Conservation (phyloP, 2,888 invertebrate species). For the Oscheius sp. region DNA sequence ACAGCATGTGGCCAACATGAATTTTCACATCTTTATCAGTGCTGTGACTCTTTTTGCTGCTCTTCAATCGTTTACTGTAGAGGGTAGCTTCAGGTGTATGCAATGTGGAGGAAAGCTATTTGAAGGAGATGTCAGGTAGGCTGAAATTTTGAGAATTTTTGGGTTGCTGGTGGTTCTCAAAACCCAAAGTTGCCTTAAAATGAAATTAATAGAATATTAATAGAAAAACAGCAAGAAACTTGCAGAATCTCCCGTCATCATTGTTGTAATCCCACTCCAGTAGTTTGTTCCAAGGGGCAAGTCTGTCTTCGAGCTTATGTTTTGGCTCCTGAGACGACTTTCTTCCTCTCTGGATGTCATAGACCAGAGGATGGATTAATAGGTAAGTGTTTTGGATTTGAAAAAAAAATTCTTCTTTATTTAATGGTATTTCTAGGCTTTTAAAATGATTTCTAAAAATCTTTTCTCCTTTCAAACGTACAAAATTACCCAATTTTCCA, state of each 20-base stretch:
- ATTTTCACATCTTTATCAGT: neutral
- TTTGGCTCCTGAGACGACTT: conserved; percentile 42
- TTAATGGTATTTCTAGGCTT: neutral
- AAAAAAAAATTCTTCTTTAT: no score
- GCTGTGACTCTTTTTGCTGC: neutral
- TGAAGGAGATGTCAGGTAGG: conserved; percentile 43
- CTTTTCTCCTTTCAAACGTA: no score
- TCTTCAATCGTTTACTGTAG: neutral
- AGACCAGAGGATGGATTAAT: conserved; percentile 42
- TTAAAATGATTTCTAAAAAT: neutral
- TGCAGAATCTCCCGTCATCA: conserved; percentile 42
- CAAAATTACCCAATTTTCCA: neutral
- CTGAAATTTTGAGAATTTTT: neutral
- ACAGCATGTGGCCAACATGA: neutral
- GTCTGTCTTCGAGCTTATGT: conserved; percentile 49
- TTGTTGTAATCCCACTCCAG: conserved; percentile 43
- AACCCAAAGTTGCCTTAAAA: neutral
- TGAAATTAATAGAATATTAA: neutral
- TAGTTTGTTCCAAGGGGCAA: conserved; percentile 13
- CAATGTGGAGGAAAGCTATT: conserved; percentile 46
- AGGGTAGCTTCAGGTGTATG: conserved; percentile 30
- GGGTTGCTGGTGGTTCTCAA: no score
- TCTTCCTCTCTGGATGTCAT: conserved; percentile 52
- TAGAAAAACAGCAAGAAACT: neutral
- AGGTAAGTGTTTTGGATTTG: conserved; percentile 25